phyloP scores from a whole-genome alignment of 1,140 invertebrate species.

The Linepithema humile region DNA sequence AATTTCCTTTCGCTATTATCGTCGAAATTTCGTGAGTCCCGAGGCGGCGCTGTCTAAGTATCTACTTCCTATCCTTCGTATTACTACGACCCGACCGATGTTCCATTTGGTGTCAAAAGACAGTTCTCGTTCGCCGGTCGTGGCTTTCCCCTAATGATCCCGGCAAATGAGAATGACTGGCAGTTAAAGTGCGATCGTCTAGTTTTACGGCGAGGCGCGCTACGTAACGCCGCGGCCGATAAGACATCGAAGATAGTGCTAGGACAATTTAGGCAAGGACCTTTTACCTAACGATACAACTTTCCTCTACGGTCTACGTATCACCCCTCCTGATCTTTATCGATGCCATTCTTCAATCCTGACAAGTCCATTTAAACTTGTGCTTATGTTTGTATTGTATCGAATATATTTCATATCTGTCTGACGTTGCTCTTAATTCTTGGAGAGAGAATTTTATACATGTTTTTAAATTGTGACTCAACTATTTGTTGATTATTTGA shows the following conservation, averaged over 20 bases:
- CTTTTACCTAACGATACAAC: conserved; percentile 19
- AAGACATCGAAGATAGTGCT: conserved; percentile 69
- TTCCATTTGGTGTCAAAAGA: conserved; percentile 26
- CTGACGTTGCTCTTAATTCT: no score
- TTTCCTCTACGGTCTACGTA: neutral
- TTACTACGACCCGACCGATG: conserved; percentile 54
- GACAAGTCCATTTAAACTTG: neutral
- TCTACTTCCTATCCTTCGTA: conserved; percentile 49
- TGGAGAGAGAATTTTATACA: no score
- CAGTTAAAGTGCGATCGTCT: conserved; percentile 75
- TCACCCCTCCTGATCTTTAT: neutral
- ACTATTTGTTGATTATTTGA: neutral
- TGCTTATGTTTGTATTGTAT: neutral
- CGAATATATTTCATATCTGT: neutral
- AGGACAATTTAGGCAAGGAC: conserved; percentile 71
- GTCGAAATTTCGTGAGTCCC: conserved; percentile 7
- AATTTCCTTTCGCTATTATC: conserved; percentile 20
- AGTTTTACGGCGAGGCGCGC: conserved; percentile 71
- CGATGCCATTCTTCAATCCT: neutral
- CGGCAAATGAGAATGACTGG: conserved; percentile 77
- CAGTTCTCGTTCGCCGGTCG: neutral
- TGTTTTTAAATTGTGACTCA: neutral
- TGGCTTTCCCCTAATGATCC: conserved; percentile 72
- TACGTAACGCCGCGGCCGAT: conserved; percentile 68
- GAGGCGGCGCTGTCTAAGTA: neutral